Percentiles rank a stretch among this genome's conserved stretches.
phyloP scores from a whole-genome alignment of 2,888 invertebrate genomes.

The Hipparchia semele region DNA sequence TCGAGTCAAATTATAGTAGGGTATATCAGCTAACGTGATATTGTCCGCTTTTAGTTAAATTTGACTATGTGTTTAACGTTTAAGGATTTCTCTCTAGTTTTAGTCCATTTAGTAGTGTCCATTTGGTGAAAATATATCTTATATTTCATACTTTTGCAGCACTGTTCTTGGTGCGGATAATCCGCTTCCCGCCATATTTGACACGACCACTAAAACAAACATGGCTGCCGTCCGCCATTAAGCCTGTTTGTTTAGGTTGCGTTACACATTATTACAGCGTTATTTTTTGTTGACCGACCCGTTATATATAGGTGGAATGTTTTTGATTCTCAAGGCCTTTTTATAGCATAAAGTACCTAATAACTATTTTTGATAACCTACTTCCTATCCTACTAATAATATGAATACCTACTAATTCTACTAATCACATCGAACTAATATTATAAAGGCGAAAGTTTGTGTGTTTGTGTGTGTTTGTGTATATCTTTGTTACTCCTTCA shows the following conservation, averaged over 20 bases:
- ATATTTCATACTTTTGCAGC: slow-evolving; percentile 33
- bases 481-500: no score
- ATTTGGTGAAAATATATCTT: no score
- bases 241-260: slow-evolving; percentile 71
- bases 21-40: background rate
- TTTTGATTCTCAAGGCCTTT: slow-evolving; percentile 26
- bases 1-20: slow-evolving; percentile 47
- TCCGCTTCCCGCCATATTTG: slow-evolving; percentile 66
- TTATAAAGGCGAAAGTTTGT: no score
- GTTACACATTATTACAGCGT: slow-evolving; percentile 70
- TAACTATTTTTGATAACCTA: background rate
- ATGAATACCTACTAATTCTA: no score
- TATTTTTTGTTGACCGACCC: slow-evolving; percentile 53
- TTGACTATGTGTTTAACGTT: background rate
- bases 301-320: slow-evolving; percentile 41
- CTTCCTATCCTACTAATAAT: no score
- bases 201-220: slow-evolving; percentile 69
- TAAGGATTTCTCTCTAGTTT: background rate
- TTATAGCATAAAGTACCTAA: slow-evolving; percentile 17
- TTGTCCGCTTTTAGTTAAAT: background rate
- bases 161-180: slow-evolving; percentile 58
- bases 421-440: background rate
- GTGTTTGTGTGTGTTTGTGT: no score
- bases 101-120: no score
- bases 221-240: slow-evolving; percentile 62